A percentile compares a stretch with the other conserved stretches of the same genome.
Conservation (phyloP, 2,888 invertebrate species). For the Podotricha telesiphe region DNA sequence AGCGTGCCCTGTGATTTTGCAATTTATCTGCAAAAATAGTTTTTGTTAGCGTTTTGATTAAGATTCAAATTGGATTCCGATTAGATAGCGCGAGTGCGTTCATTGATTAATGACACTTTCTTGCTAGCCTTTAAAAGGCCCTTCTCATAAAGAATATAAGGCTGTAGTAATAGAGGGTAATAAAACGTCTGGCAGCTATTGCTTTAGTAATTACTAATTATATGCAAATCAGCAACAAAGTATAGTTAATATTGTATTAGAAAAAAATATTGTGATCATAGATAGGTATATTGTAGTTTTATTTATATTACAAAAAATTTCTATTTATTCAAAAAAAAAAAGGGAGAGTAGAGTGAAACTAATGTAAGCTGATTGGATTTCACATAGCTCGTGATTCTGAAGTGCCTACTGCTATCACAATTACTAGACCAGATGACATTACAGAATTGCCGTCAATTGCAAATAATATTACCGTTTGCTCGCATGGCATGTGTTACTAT, state of each 20-base stretch:
- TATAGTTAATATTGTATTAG: neutral
- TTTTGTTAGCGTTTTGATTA: constrained; percentile 60
- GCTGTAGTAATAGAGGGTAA: constrained; percentile 11
- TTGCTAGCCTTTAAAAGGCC: constrained; percentile 43
- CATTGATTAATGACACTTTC: constrained; percentile 66
- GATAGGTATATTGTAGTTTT: neutral
- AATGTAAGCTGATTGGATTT: constrained; percentile 35
- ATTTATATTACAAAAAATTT: constrained; percentile 1
- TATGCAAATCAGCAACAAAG: neutral
- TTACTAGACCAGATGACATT: constrained; percentile 41
- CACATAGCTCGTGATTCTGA: constrained; percentile 26
- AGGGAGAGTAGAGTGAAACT: constrained; percentile 25
- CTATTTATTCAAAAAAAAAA: constrained; percentile 19
- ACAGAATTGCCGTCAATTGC: constrained; percentile 40
- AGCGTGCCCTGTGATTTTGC: constrained; percentile 47
- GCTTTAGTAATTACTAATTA: constrained; percentile 1
- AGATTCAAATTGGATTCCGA: constrained; percentile 53
- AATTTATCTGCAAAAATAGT: constrained; percentile 50
- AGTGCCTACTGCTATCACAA: constrained; percentile 14
- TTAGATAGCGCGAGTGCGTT: constrained; percentile 45
- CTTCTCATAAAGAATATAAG: constrained; percentile 35
- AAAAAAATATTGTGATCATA: neutral
- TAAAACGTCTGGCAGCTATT: neutral
- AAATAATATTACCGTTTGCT: constrained; percentile 45
- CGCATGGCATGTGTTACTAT: constrained; percentile 42